These are phyloP conservation scores for Connochaetes taurinus DNA, from an alignment of 2,113 vertebrate species.

Conservation along the genomic window DNA sequence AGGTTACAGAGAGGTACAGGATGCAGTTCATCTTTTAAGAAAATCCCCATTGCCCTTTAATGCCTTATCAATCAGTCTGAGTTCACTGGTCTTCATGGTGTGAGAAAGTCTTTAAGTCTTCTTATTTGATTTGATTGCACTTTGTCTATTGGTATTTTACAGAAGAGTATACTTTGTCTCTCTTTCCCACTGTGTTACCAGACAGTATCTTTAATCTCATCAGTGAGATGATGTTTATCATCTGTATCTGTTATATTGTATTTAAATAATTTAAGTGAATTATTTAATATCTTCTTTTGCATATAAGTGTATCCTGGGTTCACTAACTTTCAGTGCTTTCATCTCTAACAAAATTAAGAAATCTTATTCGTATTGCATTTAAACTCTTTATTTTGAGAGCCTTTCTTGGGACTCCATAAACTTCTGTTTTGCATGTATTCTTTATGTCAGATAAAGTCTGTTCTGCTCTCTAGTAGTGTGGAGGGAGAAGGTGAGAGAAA, in stretches of 20 bases:
- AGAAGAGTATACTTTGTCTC: neutral
- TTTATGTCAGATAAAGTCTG: neutral
- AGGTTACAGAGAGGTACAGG: neutral
- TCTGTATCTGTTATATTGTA: neutral
- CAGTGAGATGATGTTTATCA: neutral
- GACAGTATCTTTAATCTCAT: neutral
- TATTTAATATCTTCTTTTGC: neutral
- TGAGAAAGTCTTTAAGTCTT: neutral
- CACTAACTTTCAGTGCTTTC: neutral
- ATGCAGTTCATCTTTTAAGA: neutral
- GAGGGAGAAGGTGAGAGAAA: neutral
- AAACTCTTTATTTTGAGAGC: neutral
- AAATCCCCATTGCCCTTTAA: too few species aligned
- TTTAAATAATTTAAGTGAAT: neutral
- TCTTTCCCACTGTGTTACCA: neutral
- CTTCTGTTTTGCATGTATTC: neutral
- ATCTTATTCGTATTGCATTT: neutral
- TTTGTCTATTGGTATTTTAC: neutral
- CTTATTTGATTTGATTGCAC: neutral
- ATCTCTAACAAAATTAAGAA: neutral
- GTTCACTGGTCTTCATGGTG: neutral
- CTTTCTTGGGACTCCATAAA: neutral
- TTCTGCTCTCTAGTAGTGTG: neutral
- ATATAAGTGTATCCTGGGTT: neutral
- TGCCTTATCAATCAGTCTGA: neutral